Base-by-base conservation (phyloP, 2,888 invertebrate species). In the Acrocyrtus sp. region DNA sequence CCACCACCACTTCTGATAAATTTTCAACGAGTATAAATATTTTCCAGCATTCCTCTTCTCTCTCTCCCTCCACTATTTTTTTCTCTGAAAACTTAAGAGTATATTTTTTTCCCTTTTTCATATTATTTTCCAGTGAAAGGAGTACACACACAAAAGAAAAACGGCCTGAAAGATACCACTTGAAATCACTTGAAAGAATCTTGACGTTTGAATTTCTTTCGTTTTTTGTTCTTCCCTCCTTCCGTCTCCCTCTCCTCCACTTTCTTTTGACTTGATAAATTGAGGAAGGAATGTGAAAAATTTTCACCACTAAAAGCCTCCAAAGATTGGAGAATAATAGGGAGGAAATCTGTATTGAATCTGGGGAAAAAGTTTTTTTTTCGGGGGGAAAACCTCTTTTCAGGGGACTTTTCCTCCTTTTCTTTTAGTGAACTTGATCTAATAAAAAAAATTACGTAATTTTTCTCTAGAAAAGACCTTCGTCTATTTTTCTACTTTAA, bases 141-240 rank as follows among this genome's bases (percentile, higher is more conserved):
- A 19, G 39, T 67, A 56, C 50, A 24, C 54, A 63, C 45, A 73
- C 61, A 72, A 48, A n/a, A 39, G 17, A 65, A 39, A 17, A 29
- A 50, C n/a, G n/a, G n/a, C n/a, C n/a, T n/a, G 57, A 56, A 62
- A 67, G 68, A 73, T 68, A 73, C 57, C 58, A 73, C 73, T 73
- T 68, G 62, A 73, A 73, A 73, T 68, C 73, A 73, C 73, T 73
- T 63, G 73, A 73, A 73, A 63, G 67, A 73, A 68, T 73, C 68
- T 73, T 73, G 73, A 68, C 73, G 68, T 73, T 72, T 67, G 68
- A 62, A 58, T 73, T 73, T 73, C 67, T 73, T 73, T 72, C 45
- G 56, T 61, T 56, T 24, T 51, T 12, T 34, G 5, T 51, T 51
- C 27, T n/a, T 24, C 26, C 22, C 60, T 65, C 54, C 65, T 65